phyloP scores from a whole-genome alignment of 2,113 vertebrate species.

The Podarcis cretensis region DNA sequence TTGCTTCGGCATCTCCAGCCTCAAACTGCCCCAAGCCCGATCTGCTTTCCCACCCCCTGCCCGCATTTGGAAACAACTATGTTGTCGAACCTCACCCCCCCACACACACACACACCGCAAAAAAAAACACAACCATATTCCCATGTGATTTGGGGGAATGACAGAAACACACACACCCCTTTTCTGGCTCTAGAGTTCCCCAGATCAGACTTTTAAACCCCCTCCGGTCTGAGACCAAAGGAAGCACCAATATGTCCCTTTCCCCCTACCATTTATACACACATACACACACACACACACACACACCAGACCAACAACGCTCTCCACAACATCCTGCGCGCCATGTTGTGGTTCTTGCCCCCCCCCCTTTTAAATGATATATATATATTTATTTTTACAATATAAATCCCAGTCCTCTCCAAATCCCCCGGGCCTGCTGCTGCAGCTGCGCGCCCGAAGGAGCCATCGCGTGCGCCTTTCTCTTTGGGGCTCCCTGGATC shows the following conservation, averaged over 20 bases:
- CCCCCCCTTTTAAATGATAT: too few relatives aligned
- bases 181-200: neutral
- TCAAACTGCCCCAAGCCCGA: too few relatives aligned
- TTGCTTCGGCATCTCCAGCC: too few relatives aligned
- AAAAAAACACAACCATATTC: neutral
- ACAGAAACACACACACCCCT: constrained; percentile 1
- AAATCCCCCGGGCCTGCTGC: too few relatives aligned
- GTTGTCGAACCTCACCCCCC: neutral
- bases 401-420: too few relatives aligned
- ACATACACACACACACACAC: too few relatives aligned
- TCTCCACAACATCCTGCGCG: neutral
- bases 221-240: neutral
- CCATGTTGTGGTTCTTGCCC: neutral
- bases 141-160: constrained; percentile 1
- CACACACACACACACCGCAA: too few relatives aligned
- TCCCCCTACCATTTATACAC: neutral
- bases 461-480: too few relatives aligned
- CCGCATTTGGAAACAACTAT: neutral
- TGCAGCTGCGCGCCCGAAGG: too few relatives aligned
- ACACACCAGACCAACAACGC: too few relatives aligned
- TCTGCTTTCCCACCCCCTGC: neutral
- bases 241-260: neutral
- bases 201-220: neutral
- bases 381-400: too few relatives aligned
- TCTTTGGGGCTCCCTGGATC: neutral